A percentile compares a stretch with the other conserved stretches of the same genome.
phyloP scores from a whole-genome alignment of 2,113 vertebrate genomes.

The Scatophagus argus region DNA sequence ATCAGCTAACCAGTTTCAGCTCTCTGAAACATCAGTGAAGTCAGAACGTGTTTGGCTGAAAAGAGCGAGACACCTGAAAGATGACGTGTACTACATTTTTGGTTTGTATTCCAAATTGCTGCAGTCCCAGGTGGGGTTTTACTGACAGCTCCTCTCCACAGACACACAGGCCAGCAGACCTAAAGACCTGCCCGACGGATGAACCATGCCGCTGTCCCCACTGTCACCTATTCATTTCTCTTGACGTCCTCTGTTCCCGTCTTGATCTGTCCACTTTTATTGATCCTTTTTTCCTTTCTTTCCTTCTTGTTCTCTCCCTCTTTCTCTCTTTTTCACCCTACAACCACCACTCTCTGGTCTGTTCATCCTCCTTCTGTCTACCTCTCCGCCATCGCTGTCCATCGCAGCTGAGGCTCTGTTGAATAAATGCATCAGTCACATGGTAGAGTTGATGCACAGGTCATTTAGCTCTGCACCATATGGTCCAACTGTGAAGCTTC shows the following conservation, averaged over 20 bases:
- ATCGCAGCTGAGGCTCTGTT: slow-evolving; percentile 46
- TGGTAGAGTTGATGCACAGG: slow-evolving; percentile 59
- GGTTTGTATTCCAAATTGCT: slow-evolving; percentile 20
- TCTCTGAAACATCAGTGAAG: background rate
- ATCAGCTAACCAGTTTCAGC: background rate
- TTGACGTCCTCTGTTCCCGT: slow-evolving; percentile 12
- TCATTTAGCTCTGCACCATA: slow-evolving; percentile 62
- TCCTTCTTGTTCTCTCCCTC: slow-evolving; percentile 1
- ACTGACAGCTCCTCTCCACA: slow-evolving; percentile 39
- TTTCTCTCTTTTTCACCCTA: slow-evolving; percentile 12
- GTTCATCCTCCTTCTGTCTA: slow-evolving; percentile 38
- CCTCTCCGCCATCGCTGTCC: slow-evolving; percentile 8
- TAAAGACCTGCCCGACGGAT: slow-evolving; percentile 31
- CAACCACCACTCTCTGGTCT: too few species aligned
- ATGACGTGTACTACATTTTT: slow-evolving; percentile 3
- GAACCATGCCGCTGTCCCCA: slow-evolving; percentile 27
- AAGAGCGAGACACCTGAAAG: background rate
- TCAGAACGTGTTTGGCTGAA: background rate
- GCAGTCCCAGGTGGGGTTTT: slow-evolving; percentile 12
- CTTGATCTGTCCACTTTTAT: background rate
- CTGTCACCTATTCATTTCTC: slow-evolving; percentile 18
- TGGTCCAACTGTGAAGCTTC: slow-evolving; percentile 53
- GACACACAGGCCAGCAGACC: slow-evolving; percentile 10
- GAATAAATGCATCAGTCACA: slow-evolving; percentile 74
- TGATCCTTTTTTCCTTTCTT: background rate